A percentile compares a stretch with the other conserved stretches of the same genome.
phyloP scores from a whole-genome alignment of 2,888 invertebrate species.

The Tuta absoluta region DNA sequence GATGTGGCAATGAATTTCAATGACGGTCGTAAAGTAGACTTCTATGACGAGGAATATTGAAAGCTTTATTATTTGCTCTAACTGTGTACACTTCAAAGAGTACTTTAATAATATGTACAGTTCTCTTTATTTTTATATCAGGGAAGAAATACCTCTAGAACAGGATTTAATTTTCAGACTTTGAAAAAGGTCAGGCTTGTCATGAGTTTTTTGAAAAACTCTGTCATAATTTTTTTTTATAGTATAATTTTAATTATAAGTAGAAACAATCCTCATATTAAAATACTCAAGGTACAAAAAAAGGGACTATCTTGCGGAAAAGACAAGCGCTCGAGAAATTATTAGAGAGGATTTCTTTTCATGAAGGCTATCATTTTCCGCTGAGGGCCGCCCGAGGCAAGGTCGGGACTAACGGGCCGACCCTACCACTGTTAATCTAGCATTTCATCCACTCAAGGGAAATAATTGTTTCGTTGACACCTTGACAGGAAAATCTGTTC shows the following conservation, averaged over 20 bases:
- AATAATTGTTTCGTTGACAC: conserved; percentile 13
- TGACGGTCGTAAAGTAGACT: conserved; percentile 29
- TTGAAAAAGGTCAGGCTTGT: no score
- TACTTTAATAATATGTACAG: no score
- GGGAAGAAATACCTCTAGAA: no score
- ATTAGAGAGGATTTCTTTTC: conserved; percentile 18
- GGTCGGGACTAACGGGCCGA: conserved; percentile 21
- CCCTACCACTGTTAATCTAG: conserved; percentile 16
- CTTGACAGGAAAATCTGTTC: not conserved
- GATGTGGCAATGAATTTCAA: conserved; percentile 29
- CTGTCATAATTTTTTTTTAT: no score
- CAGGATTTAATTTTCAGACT: no score
- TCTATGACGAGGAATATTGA: conserved; percentile 7
- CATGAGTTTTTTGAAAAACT: no score
- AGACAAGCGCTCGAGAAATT: conserved; percentile 8
- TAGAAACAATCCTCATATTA: not conserved
- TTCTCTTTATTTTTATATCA: no score
- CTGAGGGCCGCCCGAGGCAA: conserved; percentile 13
- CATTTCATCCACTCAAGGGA: conserved; percentile 5
- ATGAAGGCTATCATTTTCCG: conserved; percentile 25
- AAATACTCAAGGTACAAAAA: not conserved
- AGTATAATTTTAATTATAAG: no score
- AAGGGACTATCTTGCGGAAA: not conserved
- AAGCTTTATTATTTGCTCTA: not conserved
- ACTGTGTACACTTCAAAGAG: not conserved